phyloP scores from a whole-genome alignment of 2,797 vertebrate genomes.

The Manis crassicaudata region DNA sequence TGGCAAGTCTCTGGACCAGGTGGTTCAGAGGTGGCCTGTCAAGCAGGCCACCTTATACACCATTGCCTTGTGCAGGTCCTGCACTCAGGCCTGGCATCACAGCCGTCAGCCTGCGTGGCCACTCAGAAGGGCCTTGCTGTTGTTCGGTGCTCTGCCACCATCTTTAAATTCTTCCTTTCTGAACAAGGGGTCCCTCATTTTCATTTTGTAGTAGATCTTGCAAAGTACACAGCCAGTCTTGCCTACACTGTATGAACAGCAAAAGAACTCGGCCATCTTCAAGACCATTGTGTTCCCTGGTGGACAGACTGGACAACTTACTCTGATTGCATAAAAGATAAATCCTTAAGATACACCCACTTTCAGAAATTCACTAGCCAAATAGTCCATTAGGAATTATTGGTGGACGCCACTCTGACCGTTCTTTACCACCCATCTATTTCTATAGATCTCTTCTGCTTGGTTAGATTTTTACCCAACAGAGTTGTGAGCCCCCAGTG shows the following conservation, averaged over 20 bases:
- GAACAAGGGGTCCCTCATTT: neutral
- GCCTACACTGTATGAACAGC: neutral
- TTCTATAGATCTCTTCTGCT: neutral
- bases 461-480: neutral
- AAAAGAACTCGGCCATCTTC: no score
- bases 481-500: neutral
- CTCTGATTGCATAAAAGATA: neutral
- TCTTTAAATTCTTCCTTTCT: neutral
- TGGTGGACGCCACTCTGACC: neutral
- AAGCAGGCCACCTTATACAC: no score
- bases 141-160: neutral
- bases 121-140: neutral
- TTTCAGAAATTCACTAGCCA: neutral
- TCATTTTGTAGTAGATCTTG: neutral
- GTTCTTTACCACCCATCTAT: neutral
- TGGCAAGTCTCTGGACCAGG: neutral
- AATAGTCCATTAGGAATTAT: rapidly evolving
- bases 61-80: neutral
- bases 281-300: neutral
- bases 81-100: neutral
- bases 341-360: rapidly evolving
- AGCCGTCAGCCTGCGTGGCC: neutral
- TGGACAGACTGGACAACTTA: neutral
- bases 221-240: no score
- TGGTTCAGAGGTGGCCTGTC: neutral